A percentile compares a stretch with the other conserved stretches of the same genome.
phyloP scores from a whole-genome alignment of 2,888 invertebrate genomes.

The Ormia ochracea region DNA sequence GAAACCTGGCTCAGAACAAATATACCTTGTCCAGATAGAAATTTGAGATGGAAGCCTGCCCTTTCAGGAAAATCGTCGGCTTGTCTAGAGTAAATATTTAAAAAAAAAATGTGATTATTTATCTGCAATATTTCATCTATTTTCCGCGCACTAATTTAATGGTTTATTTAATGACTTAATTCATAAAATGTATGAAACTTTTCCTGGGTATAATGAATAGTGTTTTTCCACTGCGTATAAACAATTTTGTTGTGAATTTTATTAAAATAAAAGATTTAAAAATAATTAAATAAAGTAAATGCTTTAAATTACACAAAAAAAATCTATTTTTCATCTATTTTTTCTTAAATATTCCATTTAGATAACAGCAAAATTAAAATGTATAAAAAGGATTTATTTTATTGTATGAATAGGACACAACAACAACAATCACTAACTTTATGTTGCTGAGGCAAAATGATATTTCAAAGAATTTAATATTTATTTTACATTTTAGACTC shows the following conservation, averaged over 20 bases:
- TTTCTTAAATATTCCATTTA: conserved; percentile 10
- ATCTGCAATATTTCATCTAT: too few species aligned
- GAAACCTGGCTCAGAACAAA: too few species aligned
- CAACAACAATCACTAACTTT: background rate
- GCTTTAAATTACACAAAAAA: background rate
- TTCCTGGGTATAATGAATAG: too few species aligned
- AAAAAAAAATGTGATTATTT: too few species aligned
- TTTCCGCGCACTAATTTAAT: too few species aligned
- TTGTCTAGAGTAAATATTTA: too few species aligned
- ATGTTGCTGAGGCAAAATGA: background rate
- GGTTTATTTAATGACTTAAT: too few species aligned
- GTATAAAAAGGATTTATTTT: conserved; percentile 11
- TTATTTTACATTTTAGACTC: background rate
- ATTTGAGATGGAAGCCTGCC: too few species aligned
- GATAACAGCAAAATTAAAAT: background rate
- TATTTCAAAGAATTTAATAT: background rate
- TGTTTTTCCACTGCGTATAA: too few species aligned
- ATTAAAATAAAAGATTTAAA: background rate
- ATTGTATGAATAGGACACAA: background rate
- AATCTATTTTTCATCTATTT: background rate
- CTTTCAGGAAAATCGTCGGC: too few species aligned
- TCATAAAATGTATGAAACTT: too few species aligned
- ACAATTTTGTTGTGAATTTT: background rate
- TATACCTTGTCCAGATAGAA: too few species aligned
- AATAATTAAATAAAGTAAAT: background rate